A percentile compares a stretch with the other conserved stretches of the same genome.
phyloP scores from a whole-genome alignment of 1,140 invertebrate genomes.

The Paralvinella palmiformis region DNA sequence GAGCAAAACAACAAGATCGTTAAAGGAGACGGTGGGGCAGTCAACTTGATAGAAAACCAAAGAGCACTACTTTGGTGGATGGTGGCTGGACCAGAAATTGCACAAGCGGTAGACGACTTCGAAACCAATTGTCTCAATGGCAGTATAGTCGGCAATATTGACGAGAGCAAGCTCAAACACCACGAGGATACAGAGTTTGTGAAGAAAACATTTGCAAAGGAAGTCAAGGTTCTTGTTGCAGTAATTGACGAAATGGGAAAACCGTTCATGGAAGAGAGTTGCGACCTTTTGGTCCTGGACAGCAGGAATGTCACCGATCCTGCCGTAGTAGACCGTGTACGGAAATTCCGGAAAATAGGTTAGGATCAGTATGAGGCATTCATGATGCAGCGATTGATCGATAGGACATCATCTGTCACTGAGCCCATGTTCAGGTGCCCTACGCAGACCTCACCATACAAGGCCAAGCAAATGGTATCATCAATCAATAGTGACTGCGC shows the following conservation, averaged over 20 bases:
- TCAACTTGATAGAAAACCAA: constrained; percentile 30
- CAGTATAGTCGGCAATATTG: not conserved
- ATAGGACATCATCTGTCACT: not conserved
- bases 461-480: not conserved
- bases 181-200: constrained; percentile 14
- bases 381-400: constrained; percentile 4
- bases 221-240: constrained; percentile 14
- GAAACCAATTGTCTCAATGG: constrained; percentile 3
- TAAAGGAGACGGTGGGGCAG: constrained; percentile 29
- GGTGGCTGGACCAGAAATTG: constrained; percentile 27
- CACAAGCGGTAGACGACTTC: constrained; percentile 23
- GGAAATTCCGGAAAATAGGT: not conserved
- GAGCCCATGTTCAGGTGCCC: constrained; percentile 10
- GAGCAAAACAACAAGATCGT: constrained; percentile 30
- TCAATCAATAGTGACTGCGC: constrained; percentile 12
- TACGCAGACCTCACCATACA: not conserved
- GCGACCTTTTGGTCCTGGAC: constrained; percentile 18
- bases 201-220: constrained; percentile 21
- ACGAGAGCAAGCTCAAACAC: constrained; percentile 1
- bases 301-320: constrained; percentile 5
- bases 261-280: constrained; percentile 21
- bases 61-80: constrained; percentile 28
- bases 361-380: constrained; percentile 11
- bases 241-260: constrained; percentile 22
- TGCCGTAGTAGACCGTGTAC: not conserved